Percentiles rank a stretch among this genome's conserved stretches.
Conservation (phyloP, 2,888 invertebrate genomes). For the Carabus problematicus region DNA sequence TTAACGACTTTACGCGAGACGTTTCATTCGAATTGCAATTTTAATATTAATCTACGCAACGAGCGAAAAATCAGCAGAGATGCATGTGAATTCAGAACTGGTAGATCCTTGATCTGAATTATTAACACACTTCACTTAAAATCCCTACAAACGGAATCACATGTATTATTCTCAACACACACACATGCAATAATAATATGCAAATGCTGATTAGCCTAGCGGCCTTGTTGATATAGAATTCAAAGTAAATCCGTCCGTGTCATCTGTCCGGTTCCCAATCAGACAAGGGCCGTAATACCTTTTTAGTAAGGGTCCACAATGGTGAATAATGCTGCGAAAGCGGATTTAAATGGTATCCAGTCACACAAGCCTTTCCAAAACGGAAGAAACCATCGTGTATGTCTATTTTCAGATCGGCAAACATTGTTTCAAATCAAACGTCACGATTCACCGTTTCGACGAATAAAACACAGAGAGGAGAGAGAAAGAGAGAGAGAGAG, state of each 20-base stretch:
- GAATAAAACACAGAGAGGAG: constrained; percentile 9
- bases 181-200: neutral
- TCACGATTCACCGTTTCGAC: neutral
- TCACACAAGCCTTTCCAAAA: neutral
- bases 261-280: constrained; percentile 19
- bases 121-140: too few species aligned
- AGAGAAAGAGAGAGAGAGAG: too few species aligned
- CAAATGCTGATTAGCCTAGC: neutral
- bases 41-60: too few species aligned
- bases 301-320: constrained; percentile 20
- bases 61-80: too few species aligned
- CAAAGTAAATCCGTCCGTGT: constrained; percentile 8
- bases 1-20: too few species aligned
- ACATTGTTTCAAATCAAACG: constrained; percentile 10
- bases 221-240: constrained; percentile 22
- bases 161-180: too few species aligned
- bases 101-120: too few species aligned
- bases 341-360: constrained; percentile 6
- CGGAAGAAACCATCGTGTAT: neutral
- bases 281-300: constrained; percentile 22
- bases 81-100: too few species aligned
- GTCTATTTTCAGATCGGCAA: constrained; percentile 13
- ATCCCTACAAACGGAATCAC: too few species aligned
- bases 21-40: too few species aligned
- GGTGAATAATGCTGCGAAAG: constrained; percentile 5